Evolutionary conservation across 1,140 invertebrate species (phyloP).

Genomic region (Lepidurus couesii): DNA sequence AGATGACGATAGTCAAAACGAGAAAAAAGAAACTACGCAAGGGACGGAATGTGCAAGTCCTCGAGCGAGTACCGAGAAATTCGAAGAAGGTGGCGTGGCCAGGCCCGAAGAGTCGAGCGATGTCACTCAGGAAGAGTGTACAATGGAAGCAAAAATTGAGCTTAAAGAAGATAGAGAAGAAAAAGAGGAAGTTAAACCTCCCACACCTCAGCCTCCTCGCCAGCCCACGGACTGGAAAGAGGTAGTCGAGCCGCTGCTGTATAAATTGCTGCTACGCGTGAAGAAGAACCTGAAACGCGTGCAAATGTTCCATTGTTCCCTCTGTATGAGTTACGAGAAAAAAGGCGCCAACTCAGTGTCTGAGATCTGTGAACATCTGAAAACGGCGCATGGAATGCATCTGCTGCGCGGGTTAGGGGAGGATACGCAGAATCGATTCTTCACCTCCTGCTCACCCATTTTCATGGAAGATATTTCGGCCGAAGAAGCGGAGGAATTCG

Average conservation of each 20-base stretch:
- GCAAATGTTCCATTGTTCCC: constrained; percentile 26
- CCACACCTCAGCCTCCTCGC: constrained; percentile 29
- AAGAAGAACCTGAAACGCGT: constrained; percentile 29
- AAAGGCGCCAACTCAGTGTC: constrained; percentile 28
- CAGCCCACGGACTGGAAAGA: constrained; percentile 32
- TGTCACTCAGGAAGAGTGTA: constrained; percentile 24
- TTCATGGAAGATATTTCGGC: constrained; percentile 34
- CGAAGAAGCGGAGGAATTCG: constrained; percentile 33
- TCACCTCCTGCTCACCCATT: constrained; percentile 28
- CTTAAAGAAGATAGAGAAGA: neutral
- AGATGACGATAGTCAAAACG: neutral
- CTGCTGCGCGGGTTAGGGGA: constrained; percentile 33
- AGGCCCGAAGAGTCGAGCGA: constrained; percentile 26
- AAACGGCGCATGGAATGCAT: constrained; percentile 31
- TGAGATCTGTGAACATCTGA: constrained; percentile 32
- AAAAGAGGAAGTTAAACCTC: constrained; percentile 22
- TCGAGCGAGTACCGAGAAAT: neutral
- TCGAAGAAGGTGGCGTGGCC: constrained; percentile 25
- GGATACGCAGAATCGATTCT: constrained; percentile 33
- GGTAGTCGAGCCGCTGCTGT: constrained; percentile 32
- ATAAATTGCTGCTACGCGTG: constrained; percentile 34
- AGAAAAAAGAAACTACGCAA: neutral
- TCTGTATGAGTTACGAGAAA: constrained; percentile 32
- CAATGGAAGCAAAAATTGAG: constrained; percentile 15
- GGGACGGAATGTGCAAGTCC: neutral